Evolutionary conservation across 2,113 vertebrate species (phyloP), one percentile per base, ranked within the genome.

Genomic region (Eupsittula cactorum): DNA sequence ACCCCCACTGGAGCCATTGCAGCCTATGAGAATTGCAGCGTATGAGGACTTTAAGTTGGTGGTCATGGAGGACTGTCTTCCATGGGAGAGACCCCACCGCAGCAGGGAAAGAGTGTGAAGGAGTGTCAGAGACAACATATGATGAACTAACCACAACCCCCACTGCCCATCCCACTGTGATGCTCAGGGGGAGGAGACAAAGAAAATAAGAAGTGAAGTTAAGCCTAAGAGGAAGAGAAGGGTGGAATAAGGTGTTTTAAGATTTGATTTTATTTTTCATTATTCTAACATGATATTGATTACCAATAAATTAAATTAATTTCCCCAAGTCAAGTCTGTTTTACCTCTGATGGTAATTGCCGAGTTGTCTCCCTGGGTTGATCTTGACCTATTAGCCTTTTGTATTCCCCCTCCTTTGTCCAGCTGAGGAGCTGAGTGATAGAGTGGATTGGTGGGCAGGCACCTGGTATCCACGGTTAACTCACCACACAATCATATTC

Each of bases 81-180:
- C 10, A 4, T 49, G 27, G 5, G 12, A 71, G 12, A 6, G 24
- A 29, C 3, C 2, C 13, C 12, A 46, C 5, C 0, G 6, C 57
- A 82, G 35, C 23, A 81, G 9, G 18, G 14, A 4, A 79, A 27
- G 11, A 16, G 13, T 42, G 13, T 77, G 31, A 73, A 13, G 20
- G 7, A 71, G 4, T 2, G 10, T 11, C 15, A 73, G 14, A 46
- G 5, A 41, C 3, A 35, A 25, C 4, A 2, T 0, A 0, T 16
- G 13, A 52, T 42, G 18, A 59, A 59, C 9, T 55, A 20, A 28
- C 16, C 1, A 5, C 12, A 71, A 21, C 2, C 2, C 3, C 49
- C 11, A 11, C 9, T 62, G 24, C 6, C 7, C 8, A 6, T 9
- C 7, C 5, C 7, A 6, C 6, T n/a, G 9, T 0, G 0, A 4